Percentiles rank a stretch among this genome's conserved stretches.
These are phyloP conservation scores for Ochotona princeps DNA, from an alignment of 2,113 vertebrate genomes.

Conservation along the genomic window DNA sequence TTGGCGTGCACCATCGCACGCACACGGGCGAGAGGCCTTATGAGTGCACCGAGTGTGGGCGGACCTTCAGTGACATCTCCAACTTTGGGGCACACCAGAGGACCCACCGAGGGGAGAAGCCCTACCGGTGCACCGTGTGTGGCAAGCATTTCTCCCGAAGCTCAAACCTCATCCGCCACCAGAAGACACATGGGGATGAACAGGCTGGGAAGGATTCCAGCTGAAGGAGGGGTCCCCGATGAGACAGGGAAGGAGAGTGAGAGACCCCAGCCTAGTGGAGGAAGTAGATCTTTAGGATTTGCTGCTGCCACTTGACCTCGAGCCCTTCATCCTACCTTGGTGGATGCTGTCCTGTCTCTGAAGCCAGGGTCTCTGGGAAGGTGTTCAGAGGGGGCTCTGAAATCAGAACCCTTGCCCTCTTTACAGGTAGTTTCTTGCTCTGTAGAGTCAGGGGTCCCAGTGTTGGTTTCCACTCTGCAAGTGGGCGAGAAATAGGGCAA, in stretches of 20 bases:
- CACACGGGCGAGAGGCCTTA: conserved; percentile 47
- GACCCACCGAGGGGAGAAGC: conserved; percentile 83
- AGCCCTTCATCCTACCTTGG: background rate
- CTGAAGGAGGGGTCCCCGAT: conserved; percentile 36
- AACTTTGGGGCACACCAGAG: conserved; percentile 81
- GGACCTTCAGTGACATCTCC: conserved; percentile 78
- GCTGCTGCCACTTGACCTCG: background rate
- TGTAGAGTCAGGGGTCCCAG: conserved; percentile 23
- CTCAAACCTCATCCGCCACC: conserved; percentile 83
- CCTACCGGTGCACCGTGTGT: conserved; percentile 77
- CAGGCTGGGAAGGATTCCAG: conserved; percentile 55
- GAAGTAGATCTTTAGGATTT: conserved; percentile 31
- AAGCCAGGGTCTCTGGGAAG: conserved; percentile 14
- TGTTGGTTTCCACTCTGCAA: conserved; percentile 34
- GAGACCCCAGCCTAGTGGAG: background rate
- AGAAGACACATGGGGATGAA: conserved; percentile 79
- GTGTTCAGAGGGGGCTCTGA: conserved; percentile 21
- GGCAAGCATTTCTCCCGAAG: conserved; percentile 84
- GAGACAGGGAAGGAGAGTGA: background rate
- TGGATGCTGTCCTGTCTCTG: conserved; percentile 21
- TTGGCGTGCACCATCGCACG: conserved; percentile 80
- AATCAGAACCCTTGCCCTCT: background rate
- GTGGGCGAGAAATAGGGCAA: background rate
- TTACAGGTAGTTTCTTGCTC: conserved; percentile 34
- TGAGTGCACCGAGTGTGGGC: conserved; percentile 57